Base-by-base conservation (phyloP, 2,113 vertebrate genomes). In the Gracilinanus agilis region DNA sequence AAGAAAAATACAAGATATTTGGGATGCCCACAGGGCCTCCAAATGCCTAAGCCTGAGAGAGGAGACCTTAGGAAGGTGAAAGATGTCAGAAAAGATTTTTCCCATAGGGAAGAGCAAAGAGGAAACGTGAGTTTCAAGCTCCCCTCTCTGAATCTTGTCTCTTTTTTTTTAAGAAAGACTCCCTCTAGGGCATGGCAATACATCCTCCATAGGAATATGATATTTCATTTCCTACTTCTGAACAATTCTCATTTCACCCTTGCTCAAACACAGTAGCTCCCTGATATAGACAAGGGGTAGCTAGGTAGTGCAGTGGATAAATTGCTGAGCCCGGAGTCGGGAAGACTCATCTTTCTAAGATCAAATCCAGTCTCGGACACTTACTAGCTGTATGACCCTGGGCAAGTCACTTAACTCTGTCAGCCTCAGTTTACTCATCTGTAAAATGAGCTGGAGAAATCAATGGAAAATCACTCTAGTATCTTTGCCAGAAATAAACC, bases 1-100 rank as follows among this genome's bases (percentile, higher is more conserved):
- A 96, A 96, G 27, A 93, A 96, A 95, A 96, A 95, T 90, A 90
- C 25, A 95, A 92, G 44, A 49, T n/a, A 91, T 96, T 91, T 93
- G 44, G 90, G 56, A 29, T 92, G 94, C 96, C 91, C 93, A 96
- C 27, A 96, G 89, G 49, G 54, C 91, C 93, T 93, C 91, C 27
- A 95, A 95, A 94, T 95, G 96, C 61, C 92, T 95, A 94, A 75
- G 24, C 89, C 44, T 11, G 44, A 90, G 0, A 53, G 53, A 53
- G 92, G n/a, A 94, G 88, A 89, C 94, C 75, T 95, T 90, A 91
- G 54, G 44, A 94, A 95, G 91, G 5, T 40, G n/a, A 83, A 83
- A 23, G 19, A 40, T 83, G 5, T 83, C 13, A n/a, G 61, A 75
- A 75, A 75, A 75, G 29, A 16, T 19, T 67, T 13, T 61, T 61